A percentile compares a stretch with the other conserved stretches of the same genome.
Conservation (phyloP, 2,113 vertebrate genomes). For the Triplophysa tibetana region DNA sequence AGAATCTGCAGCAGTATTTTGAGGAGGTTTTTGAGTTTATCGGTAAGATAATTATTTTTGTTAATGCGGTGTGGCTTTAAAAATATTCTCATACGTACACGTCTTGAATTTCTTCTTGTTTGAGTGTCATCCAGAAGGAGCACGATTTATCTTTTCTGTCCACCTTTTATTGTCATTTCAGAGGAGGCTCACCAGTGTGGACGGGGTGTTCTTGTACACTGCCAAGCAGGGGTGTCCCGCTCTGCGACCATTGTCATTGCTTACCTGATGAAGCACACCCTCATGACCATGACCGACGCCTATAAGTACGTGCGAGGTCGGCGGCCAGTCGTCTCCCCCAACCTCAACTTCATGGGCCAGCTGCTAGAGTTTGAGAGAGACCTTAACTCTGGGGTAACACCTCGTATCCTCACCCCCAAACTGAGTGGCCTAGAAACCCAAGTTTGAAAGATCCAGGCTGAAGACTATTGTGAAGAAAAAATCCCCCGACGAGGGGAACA, state of each 20-base stretch:
- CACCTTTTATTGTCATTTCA: slow-evolving; percentile 56
- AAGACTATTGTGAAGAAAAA: neutral
- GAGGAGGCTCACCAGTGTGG: slow-evolving; percentile 84
- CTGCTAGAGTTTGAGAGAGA: slow-evolving; percentile 84
- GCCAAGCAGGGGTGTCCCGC: slow-evolving; percentile 84
- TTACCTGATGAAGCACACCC: slow-evolving; percentile 87
- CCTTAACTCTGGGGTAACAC: slow-evolving; percentile 83
- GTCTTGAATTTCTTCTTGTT: too few relatives aligned
- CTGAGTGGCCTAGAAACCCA: slow-evolving; percentile 81
- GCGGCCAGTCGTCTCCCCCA: slow-evolving; percentile 81
- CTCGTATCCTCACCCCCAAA: slow-evolving; percentile 82
- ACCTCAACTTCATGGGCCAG: slow-evolving; percentile 87
- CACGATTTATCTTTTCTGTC: neutral
- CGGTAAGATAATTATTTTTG: slow-evolving; percentile 64
- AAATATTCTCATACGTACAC: too few relatives aligned
- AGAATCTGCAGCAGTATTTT: slow-evolving; percentile 86
- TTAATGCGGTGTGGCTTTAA: too few relatives aligned
- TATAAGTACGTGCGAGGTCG: slow-evolving; percentile 83
- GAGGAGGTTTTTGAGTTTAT: slow-evolving; percentile 87
- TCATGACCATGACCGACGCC: slow-evolving; percentile 85
- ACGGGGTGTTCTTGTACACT: slow-evolving; percentile 81
- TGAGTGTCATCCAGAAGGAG: too few relatives aligned
- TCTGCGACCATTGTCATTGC: slow-evolving; percentile 85
- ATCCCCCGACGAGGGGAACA: neutral
- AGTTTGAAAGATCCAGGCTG: slow-evolving; percentile 64